Evolutionary conservation across 2,113 vertebrate genomes (phyloP), one percentile per base, ranked within the genome.

Genomic region (Phocoena phocoena): DNA sequence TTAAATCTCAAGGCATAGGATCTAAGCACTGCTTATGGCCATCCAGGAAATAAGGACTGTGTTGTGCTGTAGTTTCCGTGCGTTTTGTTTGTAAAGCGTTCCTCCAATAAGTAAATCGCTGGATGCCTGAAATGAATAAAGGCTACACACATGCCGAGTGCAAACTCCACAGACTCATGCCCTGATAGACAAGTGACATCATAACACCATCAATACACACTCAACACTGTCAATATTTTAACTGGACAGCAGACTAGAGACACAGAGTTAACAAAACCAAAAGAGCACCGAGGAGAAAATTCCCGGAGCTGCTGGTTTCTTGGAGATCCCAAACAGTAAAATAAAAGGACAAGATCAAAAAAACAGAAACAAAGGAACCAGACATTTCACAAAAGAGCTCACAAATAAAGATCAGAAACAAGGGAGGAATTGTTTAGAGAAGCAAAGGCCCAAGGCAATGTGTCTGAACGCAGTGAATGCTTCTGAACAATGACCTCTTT

Each of bases 391-490:
- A 60, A 9, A n/a, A 44, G 63, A 82, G 60, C 60, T 71, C 21
- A 41, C 5, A 15, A 36, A 88, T 71, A 67, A 55, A 84, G 92
- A 58, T 36, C 15, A 38, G 93, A 1, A 38, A 93, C 8, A 88
- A 0, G 1, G 80, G 33, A 94, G 63, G 38, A 20, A 38, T 26
- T 47, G 41, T 83, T 85, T 11, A 73, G 93, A 44, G 70, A 58
- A 74, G 96, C 36, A 25, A 96, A 98, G 93, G 97, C 92, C 80
- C 96, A 97, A 97, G 98, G 98, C 98, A 98, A 83, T 95, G 93
- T 50, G 65, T 21, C 50, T 93, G 0, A 47, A 88, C 15, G 28
- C 90, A 84, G 90, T 13, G 67, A 20, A 28, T 33, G 55, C 63
- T 58, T 0, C 0, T 95, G 76, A 13, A 67, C 73, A 84, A 60